Percentiles rank a stretch among this genome's conserved stretches.
These are phyloP conservation scores for Ammospiza nelsoni DNA, from an alignment of 2,113 vertebrate genomes.

Conservation along the genomic window DNA sequence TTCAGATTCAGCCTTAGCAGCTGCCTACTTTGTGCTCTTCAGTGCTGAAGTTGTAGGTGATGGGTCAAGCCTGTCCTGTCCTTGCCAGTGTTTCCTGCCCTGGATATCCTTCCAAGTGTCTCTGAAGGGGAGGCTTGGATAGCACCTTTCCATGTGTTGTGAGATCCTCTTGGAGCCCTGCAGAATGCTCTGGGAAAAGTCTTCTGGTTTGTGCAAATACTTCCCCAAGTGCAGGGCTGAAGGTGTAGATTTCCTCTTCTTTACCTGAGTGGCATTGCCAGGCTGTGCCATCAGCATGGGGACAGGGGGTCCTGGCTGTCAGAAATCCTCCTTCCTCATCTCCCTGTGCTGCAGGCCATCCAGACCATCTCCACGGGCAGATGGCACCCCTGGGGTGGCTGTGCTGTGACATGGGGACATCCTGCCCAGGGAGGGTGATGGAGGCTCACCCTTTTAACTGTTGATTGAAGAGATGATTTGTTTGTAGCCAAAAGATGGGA, in stretches of 20 bases:
- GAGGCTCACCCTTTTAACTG: neutral
- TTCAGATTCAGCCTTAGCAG: neutral
- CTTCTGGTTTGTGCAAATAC: neutral
- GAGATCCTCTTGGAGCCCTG: neutral
- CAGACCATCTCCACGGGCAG: neutral
- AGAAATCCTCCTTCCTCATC: neutral
- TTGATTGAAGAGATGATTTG: neutral
- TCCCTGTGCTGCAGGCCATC: neutral
- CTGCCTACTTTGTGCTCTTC: neutral
- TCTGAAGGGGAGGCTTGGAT: neutral
- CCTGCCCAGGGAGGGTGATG: neutral
- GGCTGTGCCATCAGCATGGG: neutral
- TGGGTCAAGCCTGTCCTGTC: neutral
- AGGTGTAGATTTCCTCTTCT: neutral
- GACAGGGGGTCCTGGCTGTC: neutral
- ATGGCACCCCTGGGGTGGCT: neutral
- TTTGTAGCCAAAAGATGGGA: neutral
- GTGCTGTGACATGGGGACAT: neutral
- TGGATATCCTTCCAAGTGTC: neutral
- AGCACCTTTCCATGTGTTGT: neutral
- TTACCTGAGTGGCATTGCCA: neutral
- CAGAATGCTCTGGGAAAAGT: neutral
- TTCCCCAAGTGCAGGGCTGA: neutral
- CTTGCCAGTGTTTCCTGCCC: neutral
- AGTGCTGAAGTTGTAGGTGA: neutral